Base-by-base conservation (phyloP, 2,113 vertebrate genomes). In the Paramormyrops kingsleyae region DNA sequence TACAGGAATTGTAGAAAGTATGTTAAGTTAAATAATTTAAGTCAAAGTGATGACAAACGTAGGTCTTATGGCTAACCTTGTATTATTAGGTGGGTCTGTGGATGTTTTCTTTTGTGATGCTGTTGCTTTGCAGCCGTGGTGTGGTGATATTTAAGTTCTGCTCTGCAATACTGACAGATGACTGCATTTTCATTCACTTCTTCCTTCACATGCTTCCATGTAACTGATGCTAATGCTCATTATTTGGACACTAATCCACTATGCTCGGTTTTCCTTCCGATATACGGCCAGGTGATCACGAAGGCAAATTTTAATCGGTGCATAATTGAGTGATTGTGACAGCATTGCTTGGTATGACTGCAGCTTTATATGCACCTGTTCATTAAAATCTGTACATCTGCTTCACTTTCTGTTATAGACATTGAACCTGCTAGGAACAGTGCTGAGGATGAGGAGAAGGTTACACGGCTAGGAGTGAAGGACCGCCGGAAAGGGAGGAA, bases 401-500 rank as follows among this genome's bases (percentile, higher is more conserved):
- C 39, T 90, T 84, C 31, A n/a, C 42, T 27, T 70, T 91, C 17
- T 46, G 53, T 89, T 94, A 15, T 92, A 96, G 95, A 95, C 35
- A 93, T 93, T 1, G 96, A 96, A 86, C 90, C 95, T 21, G 90
- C 93, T 92, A 97, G 95, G 90, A 92, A 88, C 89, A 66, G 87
- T 4, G 19, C 21, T 46, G 93, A 66, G 0, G 96, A 95, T 87
- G 24, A 89, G 2, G 96, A 96, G 88, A 95, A 92, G 15, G 91
- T 95, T 17, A 91, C 91, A 39, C 94, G 92, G 1, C 92, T 95
- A 49, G 95, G 84, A 0, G 84, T 93, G 59, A 94, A 90, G 89
- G 96, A 97, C 27, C 93, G 91, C 1, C 92, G 94, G 90, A 94
- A 88, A 93, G 90, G 0, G 0, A 94, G 95, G 92, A 96, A 74